Percentiles rank a stretch among this genome's conserved stretches.
These are phyloP conservation scores for Zosterops borbonicus DNA, from an alignment of 2,113 vertebrate species.

Conservation along the genomic window DNA sequence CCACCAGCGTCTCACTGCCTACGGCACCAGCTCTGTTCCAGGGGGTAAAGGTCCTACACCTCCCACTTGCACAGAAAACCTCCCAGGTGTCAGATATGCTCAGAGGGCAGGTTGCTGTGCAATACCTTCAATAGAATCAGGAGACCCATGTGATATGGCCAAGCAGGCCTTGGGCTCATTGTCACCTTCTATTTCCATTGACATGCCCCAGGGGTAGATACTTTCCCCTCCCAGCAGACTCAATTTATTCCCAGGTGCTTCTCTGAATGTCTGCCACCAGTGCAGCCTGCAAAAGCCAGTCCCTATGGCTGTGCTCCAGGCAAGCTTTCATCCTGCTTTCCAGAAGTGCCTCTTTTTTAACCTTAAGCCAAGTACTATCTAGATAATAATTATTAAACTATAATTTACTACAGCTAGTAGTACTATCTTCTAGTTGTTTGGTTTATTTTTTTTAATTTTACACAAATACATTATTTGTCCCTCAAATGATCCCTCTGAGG, in stretches of 20 bases:
- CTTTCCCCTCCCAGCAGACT: constrained; percentile 62
- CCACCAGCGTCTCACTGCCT: constrained; percentile 63
- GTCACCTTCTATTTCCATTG: constrained; percentile 78
- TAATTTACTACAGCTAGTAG: constrained; percentile 61
- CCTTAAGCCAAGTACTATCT: constrained; percentile 44
- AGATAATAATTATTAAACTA: constrained; percentile 65
- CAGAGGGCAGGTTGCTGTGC: constrained; percentile 47
- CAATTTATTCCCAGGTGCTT: constrained; percentile 84
- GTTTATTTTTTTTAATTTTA: constrained; percentile 11
- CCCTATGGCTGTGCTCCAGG: constrained; percentile 43
- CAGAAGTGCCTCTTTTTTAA: constrained; percentile 59
- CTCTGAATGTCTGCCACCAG: constrained; percentile 67
- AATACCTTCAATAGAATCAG: constrained; percentile 66
- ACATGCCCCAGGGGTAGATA: constrained; percentile 77
- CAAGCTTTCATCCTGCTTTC: constrained; percentile 32
- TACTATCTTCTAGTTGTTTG: constrained; percentile 3
- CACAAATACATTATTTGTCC: constrained; percentile 43
- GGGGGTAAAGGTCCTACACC: constrained; percentile 72
- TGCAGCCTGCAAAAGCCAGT: constrained; percentile 66
- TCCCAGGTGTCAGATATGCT: constrained; percentile 72
- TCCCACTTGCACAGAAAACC: constrained; percentile 72
- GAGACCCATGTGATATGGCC: constrained; percentile 67
- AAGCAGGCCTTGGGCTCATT: constrained; percentile 68
- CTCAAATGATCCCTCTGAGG: constrained; percentile 63
- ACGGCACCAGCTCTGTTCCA: constrained; percentile 63